Base-by-base conservation (phyloP, 2,888 invertebrate genomes). In the Leuctra nigra region DNA sequence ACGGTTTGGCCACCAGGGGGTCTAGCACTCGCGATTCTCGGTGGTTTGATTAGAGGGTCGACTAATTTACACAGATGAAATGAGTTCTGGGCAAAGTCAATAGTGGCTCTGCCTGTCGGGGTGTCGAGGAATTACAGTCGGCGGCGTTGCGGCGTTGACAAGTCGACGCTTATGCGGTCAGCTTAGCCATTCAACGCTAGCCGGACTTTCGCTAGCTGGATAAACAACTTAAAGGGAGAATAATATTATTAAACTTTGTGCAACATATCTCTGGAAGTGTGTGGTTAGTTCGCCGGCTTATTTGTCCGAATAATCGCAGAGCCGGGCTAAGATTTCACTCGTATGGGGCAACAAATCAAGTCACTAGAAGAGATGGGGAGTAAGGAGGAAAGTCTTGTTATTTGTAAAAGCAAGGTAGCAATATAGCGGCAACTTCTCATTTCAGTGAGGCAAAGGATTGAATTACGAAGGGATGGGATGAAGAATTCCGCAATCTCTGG, bases 401-500 rank as follows among this genome's bases (percentile, higher is more conserved):
- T 50, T 33, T 50, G 50, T 35, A 35, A 35, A 50, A 50, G 50
- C 50, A 35, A 50, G 50, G 50, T 50, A 50, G 50, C 50, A 50
- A 50, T 50, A 50, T 50, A 50, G 33, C 33, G 20, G 50, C 50
- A 50, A 50, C 50, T 50, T 50, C 50, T 50, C 50, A 50, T 50
- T 50, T 50, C 50, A 33, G 35, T 35, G 50, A 50, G 50, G 35
- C 50, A 50, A 50, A 50, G 50, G 50, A 50, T 50, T 50, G 50
- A 50, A 50, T 50, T 50, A 50, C 50, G 35, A 35, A 50, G 50
- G 33, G 33, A 50, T 50, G 50, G 22, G 50, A 50, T 33, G 50
- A 50, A 50, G 50, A 50, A 50, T 50, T 50, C 50, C 50, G 50
- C 50, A 50, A 50, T 50, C 50, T 50, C 50, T 50, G 22, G 50